These are phyloP conservation scores for Drosophila rhopaloa DNA, from an alignment of 1,140 invertebrate species.

Conservation along the genomic window DNA sequence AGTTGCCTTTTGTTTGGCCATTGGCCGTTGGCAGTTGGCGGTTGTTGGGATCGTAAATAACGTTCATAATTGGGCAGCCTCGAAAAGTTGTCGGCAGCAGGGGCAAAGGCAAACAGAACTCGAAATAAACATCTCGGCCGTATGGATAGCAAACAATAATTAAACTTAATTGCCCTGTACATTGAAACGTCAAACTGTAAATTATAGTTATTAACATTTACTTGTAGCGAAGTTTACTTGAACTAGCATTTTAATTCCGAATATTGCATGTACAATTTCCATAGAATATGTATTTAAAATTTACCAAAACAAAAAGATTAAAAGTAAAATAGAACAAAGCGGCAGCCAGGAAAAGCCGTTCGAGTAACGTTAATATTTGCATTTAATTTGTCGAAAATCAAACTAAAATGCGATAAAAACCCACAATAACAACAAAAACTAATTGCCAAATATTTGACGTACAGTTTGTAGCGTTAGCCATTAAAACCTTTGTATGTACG, in stretches of 20 bases:
- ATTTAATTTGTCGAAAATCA: slow-evolving; percentile 69
- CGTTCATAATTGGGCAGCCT: slow-evolving; percentile 62
- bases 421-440: slow-evolving; percentile 65
- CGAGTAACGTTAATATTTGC: slow-evolving; percentile 68
- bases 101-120: slow-evolving; percentile 24
- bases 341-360: slow-evolving; percentile 34
- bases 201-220: slow-evolving; percentile 56
- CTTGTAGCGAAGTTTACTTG: slow-evolving; percentile 44
- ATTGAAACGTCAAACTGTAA: slow-evolving; percentile 63
- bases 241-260: slow-evolving; percentile 56
- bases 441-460: slow-evolving; percentile 81
- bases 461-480: slow-evolving; percentile 63
- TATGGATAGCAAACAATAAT: slow-evolving; percentile 71
- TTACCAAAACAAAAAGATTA: slow-evolving; percentile 30
- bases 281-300: slow-evolving; percentile 46
- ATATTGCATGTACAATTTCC: slow-evolving; percentile 61
- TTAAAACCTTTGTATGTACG: slow-evolving; percentile 40
- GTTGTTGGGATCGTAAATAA: slow-evolving; percentile 63
- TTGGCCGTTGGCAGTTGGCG: slow-evolving; percentile 48
- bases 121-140: slow-evolving; percentile 37
- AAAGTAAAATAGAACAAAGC: slow-evolving; percentile 45
- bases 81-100: slow-evolving; percentile 23
- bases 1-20: slow-evolving; percentile 65
- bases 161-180: slow-evolving; percentile 76
- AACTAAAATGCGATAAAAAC: slow-evolving; percentile 56